Evolutionary conservation across 2,113 vertebrate genomes (phyloP), one percentile per base, ranked within the genome.

Genomic region (Dunckerocampus dactyliophorus): DNA sequence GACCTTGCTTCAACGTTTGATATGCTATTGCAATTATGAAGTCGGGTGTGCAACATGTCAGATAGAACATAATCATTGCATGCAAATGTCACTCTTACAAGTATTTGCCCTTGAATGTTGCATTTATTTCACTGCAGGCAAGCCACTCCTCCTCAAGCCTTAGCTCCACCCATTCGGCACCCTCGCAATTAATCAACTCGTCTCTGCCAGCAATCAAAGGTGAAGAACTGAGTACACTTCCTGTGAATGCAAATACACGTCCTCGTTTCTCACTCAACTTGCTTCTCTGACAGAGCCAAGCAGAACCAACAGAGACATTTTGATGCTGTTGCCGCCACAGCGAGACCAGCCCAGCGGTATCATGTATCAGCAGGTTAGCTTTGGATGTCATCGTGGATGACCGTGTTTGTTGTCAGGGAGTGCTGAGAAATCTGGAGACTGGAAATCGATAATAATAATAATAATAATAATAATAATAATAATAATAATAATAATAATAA

Each of bases 121-220:
- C 22, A 21, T 43, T 24, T 17, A 6, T 58, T n/a, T 57, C 2
- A 0, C 43, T 90, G 76, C 89, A 99, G 93, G 93, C 95, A 59
- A 98, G 95, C 85, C 95, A 94, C 77, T 98, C 95, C 81, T 95
- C 95, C 59, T 96, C 95, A 76, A 99, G 95, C 82, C 88, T 99
- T 71, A 98, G 95, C 85, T 98, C 95, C 72, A 98, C 96, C 65
- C 95, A 98, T 86, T 98, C 97, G 0, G 96, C 95, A 0, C 95
- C 97, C 0, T 94, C 95, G 50, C 97, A 99, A 91, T 95, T 98
- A 92, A 94, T 95, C 49, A 94, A 94, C 85, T 96, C 95, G 71
- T 91, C 93, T 77, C 94, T 94, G 47, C 90, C 93, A 39, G 93
- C 94, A 54, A 92, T 95, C 84, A 91, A 95, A 94, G 95, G 97